Base-by-base conservation (phyloP, 2,888 invertebrate species). In the Volucella inflata region DNA sequence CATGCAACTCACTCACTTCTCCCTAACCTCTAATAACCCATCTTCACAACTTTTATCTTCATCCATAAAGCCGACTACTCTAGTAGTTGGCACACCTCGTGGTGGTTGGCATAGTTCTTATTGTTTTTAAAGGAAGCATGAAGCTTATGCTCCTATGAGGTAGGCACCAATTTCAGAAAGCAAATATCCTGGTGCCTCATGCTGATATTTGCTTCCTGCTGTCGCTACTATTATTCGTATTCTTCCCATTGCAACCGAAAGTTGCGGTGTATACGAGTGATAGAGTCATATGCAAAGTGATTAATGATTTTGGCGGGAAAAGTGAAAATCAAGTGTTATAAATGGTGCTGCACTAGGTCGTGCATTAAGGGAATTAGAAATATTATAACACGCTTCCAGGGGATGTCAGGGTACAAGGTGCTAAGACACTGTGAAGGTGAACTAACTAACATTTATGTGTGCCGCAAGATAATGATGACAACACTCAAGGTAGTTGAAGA, bases 331-430 rank as follows among this genome's bases (percentile, higher is more conserved):
- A 77, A 81, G 81, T 85, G 53, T 81, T 81, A 81, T 85, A 77
- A 85, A 85, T 85, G 85, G 81, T 76, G 53, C 81, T 85, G 81
- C 85, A 81, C 65, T 65, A 76, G 71, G 71, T 59, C 76, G 81
- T 85, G 81, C 85, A 85, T 85, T 85, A 85, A 76, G 85, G 85
- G 85, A 85, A 85, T 85, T 85, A 85, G 81, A 84, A 81, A 81
- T 71, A 65, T 59, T 67, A 59, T 67, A 53, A 55, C 64, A 59
- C 68, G 44, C 51, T 76, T 57, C 42, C 11, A 30, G 48, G 68
- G 65, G 62, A 57, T 64, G 83, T 70, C 59, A 79, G 68, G 70
- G 55, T 76, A 21, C 57, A 51, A 30, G 12, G 14, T 48, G 40
- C 60, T 57, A 46, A 42, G 30, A 75, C 65, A 75, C 75, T 79